Base-by-base conservation (phyloP, 2,113 vertebrate species). In the Syngnathus typhle region DNA sequence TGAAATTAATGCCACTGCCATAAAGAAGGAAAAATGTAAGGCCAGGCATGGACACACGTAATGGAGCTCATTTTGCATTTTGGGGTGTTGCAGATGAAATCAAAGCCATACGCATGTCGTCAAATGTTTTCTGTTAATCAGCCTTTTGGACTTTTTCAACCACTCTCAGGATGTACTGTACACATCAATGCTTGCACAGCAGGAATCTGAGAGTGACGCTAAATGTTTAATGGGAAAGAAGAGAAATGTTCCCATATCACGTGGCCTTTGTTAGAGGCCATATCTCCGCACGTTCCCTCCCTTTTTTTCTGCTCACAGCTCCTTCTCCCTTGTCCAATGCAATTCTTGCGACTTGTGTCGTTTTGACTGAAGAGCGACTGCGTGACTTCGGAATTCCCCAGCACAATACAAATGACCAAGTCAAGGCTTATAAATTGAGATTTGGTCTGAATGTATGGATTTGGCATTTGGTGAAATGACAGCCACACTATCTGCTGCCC, bases 391-490 rank as follows among this genome's bases (percentile, higher is more conserved):
- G 15, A 6, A 43, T 19, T 13, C 11, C 43, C 43, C 10, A 5
- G 39, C 6, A 41, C 38, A 27, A 27, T 27, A 27, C 27, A 27
- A 27, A 27, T 27, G 27, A 27, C 2, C 27, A 27, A 27, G 27
- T 12, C 41, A 12, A 12, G 41, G 10, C 10, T 12, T 2, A 27
- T 27, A 2, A 1, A 1, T 27, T 27, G 27, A 32, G 27, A 32
- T 32, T 32, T 32, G 27, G 27, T 32, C 27, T 32, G 10, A 8
- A 36, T 49, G 54, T 36, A 46, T 68, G 37, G 58, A 60, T 38
- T 13, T 47, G 27, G 32, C n/a, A 63, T 60, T 74, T 65, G 37
- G 27, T 64, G 54, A 70, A 51, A 51, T 21, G 49, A 77, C 68
- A 64, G 39, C 47, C 3, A 65, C 37, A 74, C 32, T 72, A 56